Base-by-base conservation (phyloP, 2,113 vertebrate genomes). In the Chaetura pelagica region DNA sequence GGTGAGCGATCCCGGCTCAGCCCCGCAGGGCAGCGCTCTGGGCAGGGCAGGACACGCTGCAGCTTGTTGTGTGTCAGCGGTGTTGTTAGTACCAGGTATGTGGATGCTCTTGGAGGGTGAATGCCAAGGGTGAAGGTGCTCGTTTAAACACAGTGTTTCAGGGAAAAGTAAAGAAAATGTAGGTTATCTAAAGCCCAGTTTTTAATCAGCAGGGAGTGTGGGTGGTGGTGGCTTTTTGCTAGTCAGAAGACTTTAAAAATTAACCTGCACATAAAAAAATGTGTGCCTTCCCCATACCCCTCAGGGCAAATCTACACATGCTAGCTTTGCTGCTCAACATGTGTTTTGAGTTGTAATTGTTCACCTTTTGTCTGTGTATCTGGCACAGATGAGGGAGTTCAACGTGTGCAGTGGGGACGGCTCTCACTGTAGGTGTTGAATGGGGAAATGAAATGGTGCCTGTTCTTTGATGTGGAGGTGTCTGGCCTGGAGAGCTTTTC, bases 251-350 rank as follows among this genome's bases (percentile, higher is more conserved):
- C 34, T 64, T 77, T 11, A 26, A 42, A 74, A 76, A 32, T 46
- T 5, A 11, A 10, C 0, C 1, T 35, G 17, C 9, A 15, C 7
- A 0, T 34, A 22, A 3, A 19, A 40, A 81, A 67, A 1, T 15
- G 21, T 62, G 66, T 81, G 38, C 18, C 71, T 71, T 83, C 24
- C 22, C 30, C 12, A 0, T 29, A 14, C 2, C 17, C 29, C 13
- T 44, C 13, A 2, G 3, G 7, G 2, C 7, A 40, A 29, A 6
- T 14, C 10, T 17, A 1, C 5, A 7, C 8, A 0, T 1, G 0
- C 8, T 6, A 26, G 55, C 11, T 46, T 58, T 49, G 35, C 48
- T 49, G 58, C 51, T 75, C 2, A 5, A 3, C 2, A 1, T 4
- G 6, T 6, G 54, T 2, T 55, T 24, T 18, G 68, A 92, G 72